These are phyloP conservation scores for Rhincodon typus DNA, from an alignment of 2,797 vertebrate species.

Conservation along the genomic window DNA sequence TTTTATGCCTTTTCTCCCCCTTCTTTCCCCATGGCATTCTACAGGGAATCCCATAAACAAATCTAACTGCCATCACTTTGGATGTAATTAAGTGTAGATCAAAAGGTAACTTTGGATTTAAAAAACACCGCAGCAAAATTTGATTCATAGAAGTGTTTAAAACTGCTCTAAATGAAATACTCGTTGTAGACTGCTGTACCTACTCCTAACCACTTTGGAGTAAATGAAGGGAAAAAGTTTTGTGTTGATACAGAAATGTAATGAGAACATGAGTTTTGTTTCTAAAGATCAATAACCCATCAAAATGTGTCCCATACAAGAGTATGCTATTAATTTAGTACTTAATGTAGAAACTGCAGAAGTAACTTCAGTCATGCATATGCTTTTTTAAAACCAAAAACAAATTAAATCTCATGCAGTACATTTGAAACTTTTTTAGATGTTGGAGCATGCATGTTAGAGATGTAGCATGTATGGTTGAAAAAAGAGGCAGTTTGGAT, in stretches of 20 bases:
- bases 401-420: slow-evolving; percentile 72
- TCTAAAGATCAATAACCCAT: slow-evolving; percentile 69
- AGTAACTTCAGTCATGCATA: slow-evolving; percentile 67
- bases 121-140: neutral
- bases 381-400: slow-evolving; percentile 48
- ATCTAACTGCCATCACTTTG: neutral
- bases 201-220: neutral
- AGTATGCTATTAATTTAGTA: slow-evolving; percentile 76
- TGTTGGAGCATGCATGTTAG: neutral
- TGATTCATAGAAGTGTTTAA: neutral
- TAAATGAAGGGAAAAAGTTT: neutral
- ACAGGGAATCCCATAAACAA: neutral
- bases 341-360: slow-evolving; percentile 79
- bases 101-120: neutral
- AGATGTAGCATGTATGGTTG: slow-evolving; percentile 62
- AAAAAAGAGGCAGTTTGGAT: slow-evolving; percentile 67
- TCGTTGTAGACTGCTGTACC: neutral
- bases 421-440: neutral
- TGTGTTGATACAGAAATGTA: neutral
- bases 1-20: slow-evolving; percentile 11
- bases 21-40: neutral
- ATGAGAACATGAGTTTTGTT: neutral
- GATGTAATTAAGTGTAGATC: neutral
- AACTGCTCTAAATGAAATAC: neutral
- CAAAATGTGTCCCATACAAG: slow-evolving; percentile 70